Evolutionary conservation across 2,113 vertebrate species (phyloP).

Genomic region (Xiphophorus couchianus): DNA sequence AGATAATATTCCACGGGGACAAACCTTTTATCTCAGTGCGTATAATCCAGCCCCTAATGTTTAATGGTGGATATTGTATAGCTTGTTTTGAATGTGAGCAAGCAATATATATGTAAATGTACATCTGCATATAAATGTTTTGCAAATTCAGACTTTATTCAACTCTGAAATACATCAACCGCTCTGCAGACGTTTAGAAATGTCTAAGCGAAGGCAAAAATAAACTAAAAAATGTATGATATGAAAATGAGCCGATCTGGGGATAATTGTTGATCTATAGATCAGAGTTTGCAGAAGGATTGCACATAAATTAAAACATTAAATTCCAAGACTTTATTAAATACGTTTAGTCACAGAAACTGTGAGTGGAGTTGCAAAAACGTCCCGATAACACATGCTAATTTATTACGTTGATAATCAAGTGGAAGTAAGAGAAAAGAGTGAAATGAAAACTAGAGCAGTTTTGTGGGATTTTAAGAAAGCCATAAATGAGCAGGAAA

Average conservation of each 20-base stretch:
- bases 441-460: too few species aligned
- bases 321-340: neutral
- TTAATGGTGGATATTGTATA: constrained; percentile 31
- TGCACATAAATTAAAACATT: neutral
- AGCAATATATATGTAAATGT: constrained; percentile 72
- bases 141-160: constrained; percentile 24
- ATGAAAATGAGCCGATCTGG: neutral
- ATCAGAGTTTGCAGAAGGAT: neutral
- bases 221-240: neutral
- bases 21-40: constrained; percentile 35
- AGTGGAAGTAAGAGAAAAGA: too few species aligned
- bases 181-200: constrained; percentile 6
- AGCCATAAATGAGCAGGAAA: neutral
- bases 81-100: constrained; percentile 32
- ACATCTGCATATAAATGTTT: constrained; percentile 36
- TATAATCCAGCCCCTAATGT: constrained; percentile 30
- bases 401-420: too few species aligned
- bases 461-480: neutral
- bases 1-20: constrained; percentile 31
- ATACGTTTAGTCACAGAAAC: neutral
- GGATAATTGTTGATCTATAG: neutral
- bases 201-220: constrained; percentile 13
- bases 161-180: constrained; percentile 15
- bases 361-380: neutral
- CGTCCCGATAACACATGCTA: neutral